These are phyloP conservation scores for Eretmocerus hayati DNA, from an alignment of 2,888 invertebrate genomes.

Conservation along the genomic window DNA sequence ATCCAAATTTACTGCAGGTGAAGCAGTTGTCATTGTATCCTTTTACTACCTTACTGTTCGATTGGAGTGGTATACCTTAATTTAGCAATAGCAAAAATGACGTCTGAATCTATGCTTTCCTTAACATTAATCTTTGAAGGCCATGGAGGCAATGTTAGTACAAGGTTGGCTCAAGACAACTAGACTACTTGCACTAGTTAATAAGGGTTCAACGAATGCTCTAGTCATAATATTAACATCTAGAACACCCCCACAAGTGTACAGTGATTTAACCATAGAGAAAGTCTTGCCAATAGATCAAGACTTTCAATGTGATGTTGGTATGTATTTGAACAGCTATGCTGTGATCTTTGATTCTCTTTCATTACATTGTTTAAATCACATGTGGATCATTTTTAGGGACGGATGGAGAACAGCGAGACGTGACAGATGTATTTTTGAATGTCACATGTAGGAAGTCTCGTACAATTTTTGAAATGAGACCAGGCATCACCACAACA, in stretches of 20 bases:
- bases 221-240: conserved; percentile 54
- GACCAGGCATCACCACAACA: conserved; percentile 57
- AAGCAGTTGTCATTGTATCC: conserved; percentile 56
- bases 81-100: not conserved
- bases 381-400: too few relatives aligned
- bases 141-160: conserved; percentile 47
- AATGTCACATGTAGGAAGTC: conserved; percentile 51
- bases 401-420: conserved; percentile 49
- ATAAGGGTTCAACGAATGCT: conserved; percentile 52
- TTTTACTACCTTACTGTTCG: conserved; percentile 31
- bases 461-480: conserved; percentile 52
- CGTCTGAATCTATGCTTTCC: conserved; percentile 4
- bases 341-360: too few relatives aligned
- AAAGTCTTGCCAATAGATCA: conserved; percentile 74
- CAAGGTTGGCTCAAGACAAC: conserved; percentile 51
- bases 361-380: not conserved
- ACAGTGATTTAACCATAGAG: conserved; percentile 73
- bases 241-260: conserved; percentile 61
- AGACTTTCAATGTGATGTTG: conserved; percentile 70
- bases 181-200: conserved; percentile 55
- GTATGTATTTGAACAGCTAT: too few relatives aligned
- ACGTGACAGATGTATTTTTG: conserved; percentile 50
- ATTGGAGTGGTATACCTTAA: not conserved
- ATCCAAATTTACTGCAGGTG: conserved; percentile 53
- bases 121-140: conserved; percentile 36